Percentiles rank a stretch among this genome's conserved stretches.
phyloP scores from a whole-genome alignment of 2,113 vertebrate species.

The Anarhynchus alexandrinus region DNA sequence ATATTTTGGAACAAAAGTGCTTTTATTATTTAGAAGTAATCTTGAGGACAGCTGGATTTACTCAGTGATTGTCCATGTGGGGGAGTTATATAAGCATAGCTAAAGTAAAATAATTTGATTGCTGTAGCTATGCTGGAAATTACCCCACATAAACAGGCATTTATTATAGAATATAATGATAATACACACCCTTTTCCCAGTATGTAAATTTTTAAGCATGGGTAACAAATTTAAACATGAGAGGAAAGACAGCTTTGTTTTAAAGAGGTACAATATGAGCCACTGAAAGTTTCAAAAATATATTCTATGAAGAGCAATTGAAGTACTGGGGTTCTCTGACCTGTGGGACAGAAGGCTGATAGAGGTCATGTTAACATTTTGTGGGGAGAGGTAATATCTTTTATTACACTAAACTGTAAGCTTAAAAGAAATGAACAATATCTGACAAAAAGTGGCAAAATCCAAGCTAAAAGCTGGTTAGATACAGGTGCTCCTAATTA shows the following conservation, averaged over 20 bases:
- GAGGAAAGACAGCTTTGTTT: background rate
- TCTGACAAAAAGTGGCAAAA: background rate
- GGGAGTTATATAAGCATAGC: background rate
- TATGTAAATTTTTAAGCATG: background rate
- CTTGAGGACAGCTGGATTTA: slow-evolving; percentile 13
- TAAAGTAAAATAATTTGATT: background rate
- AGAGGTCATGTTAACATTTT: background rate
- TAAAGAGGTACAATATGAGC: background rate
- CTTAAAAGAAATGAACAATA: background rate
- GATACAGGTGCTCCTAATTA: background rate
- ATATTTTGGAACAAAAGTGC: background rate
- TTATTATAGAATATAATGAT: background rate
- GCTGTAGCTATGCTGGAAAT: background rate
- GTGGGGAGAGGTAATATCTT: background rate
- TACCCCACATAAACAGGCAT: background rate
- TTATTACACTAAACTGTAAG: background rate
- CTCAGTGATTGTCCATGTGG: background rate
- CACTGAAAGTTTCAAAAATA: background rate
- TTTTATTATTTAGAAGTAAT: slow-evolving; percentile 1
- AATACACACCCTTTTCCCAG: background rate
- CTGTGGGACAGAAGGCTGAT: background rate
- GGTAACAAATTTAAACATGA: background rate
- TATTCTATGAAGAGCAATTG: background rate
- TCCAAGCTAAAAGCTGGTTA: background rate
- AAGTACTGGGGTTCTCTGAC: background rate